phyloP scores from a whole-genome alignment of 2,113 vertebrate genomes.

The Gallinago paraguaiae region DNA sequence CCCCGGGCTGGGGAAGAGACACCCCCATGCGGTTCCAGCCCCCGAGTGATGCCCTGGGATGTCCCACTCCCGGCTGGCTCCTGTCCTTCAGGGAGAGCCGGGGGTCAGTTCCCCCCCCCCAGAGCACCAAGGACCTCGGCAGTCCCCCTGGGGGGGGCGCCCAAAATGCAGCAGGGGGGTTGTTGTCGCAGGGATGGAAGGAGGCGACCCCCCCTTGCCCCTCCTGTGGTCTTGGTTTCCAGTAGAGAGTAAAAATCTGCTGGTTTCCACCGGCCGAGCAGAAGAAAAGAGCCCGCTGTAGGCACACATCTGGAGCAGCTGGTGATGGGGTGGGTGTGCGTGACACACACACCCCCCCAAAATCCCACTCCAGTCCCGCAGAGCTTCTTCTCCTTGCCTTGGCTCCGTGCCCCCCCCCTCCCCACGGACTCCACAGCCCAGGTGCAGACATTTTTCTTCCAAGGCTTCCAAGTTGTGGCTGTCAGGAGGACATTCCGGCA shows the following conservation, averaged over 20 bases:
- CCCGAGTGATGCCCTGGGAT: neutral
- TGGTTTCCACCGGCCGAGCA: neutral
- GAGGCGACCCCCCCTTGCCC: neutral
- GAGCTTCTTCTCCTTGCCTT: neutral
- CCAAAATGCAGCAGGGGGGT: neutral
- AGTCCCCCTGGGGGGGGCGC: fast-evolving
- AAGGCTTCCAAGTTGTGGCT: neutral
- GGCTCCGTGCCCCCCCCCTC: fast-evolving
- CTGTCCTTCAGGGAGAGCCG: neutral
- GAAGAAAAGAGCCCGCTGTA: neutral
- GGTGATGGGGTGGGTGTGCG: neutral
- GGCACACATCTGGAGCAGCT: neutral
- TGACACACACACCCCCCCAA: neutral
- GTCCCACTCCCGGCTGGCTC: fast-evolving
- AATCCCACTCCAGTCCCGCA: neutral
- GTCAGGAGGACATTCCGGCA: constrained; percentile 53
- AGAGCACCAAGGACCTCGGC: fast-evolving
- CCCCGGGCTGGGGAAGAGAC: neutral
- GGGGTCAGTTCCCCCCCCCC: neutral
- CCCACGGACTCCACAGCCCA: neutral
- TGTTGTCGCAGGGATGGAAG: neutral
- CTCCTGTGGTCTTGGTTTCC: neutral
- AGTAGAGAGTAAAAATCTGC: neutral
- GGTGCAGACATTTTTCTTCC: constrained; percentile 59
- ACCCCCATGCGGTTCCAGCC: neutral